Evolutionary conservation across 2,797 vertebrate species (phyloP).

Genomic region (Fistularia tabacaria): DNA sequence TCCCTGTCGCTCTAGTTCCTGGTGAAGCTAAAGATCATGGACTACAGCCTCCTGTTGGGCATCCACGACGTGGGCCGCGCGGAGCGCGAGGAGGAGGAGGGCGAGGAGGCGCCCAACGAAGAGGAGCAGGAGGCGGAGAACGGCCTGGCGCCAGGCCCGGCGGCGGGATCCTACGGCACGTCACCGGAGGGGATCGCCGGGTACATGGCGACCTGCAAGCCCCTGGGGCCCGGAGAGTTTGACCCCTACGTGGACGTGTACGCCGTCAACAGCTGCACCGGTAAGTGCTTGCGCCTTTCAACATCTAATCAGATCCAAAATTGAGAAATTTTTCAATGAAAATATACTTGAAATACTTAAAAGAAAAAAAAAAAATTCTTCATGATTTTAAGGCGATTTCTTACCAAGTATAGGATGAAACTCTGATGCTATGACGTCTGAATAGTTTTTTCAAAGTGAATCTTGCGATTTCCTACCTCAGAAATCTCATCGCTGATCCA

Average conservation of each 20-base stretch:
- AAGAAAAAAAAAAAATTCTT: no score
- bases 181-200: conserved; percentile 88
- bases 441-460: no score
- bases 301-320: no score
- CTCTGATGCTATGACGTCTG: no score
- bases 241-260: conserved; percentile 88
- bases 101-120: conserved; percentile 74
- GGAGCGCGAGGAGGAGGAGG: conserved; percentile 86
- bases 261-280: conserved; percentile 79
- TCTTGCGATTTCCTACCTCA: no score
- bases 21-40: conserved; percentile 93
- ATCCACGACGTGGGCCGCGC: conserved; percentile 85
- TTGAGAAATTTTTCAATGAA: no score
- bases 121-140: conserved; percentile 73
- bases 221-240: conserved; percentile 87
- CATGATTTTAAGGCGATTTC: no score
- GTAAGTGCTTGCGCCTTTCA: conserved; percentile 52
- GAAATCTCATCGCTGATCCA: no score
- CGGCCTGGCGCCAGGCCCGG: conserved; percentile 51
- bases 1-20: conserved; percentile 74
- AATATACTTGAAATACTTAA: no score
- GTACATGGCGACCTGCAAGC: conserved; percentile 83
- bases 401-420: no score
- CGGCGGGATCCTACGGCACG: conserved; percentile 81
- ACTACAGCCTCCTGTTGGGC: conserved; percentile 90